Evolutionary conservation across 2,888 invertebrate genomes (phyloP).

Genomic region (Coremacera marginata): DNA sequence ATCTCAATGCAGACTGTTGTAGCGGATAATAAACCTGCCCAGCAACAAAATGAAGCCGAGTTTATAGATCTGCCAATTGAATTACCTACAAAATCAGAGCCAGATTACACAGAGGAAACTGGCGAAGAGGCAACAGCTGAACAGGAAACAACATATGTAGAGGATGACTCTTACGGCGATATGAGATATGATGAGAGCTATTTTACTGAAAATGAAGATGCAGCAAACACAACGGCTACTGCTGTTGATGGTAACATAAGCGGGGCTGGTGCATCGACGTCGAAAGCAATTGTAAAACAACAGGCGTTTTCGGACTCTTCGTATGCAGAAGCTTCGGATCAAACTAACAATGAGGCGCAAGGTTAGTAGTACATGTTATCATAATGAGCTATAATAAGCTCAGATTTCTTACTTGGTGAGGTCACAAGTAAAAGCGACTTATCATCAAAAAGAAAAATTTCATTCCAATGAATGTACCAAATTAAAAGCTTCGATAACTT

Average conservation of each 20-base stretch:
- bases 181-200: constrained; percentile 71
- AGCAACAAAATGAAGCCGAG: constrained; percentile 63
- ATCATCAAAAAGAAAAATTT: neutral
- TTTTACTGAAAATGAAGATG: constrained; percentile 69
- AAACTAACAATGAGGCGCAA: constrained; percentile 69
- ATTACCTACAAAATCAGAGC: constrained; percentile 77
- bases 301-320: constrained; percentile 65
- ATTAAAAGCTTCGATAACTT: neutral
- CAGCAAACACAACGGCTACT: constrained; percentile 55
- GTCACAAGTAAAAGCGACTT: constrained; percentile 27
- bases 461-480: neutral
- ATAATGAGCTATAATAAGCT: constrained; percentile 11
- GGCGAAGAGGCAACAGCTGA: constrained; percentile 76
- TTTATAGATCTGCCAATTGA: constrained; percentile 70
- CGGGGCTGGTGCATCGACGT: constrained; percentile 59
- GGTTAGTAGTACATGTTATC: constrained; percentile 61
- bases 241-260: constrained; percentile 46
- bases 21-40: constrained; percentile 50
- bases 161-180: constrained; percentile 77
- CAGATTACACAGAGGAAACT: constrained; percentile 76
- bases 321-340: constrained; percentile 68
- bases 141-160: constrained; percentile 76
- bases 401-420: constrained; percentile 8
- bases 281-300: constrained; percentile 64
- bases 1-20: constrained; percentile 72